phyloP scores from a whole-genome alignment of 2,797 vertebrate species.

The Chanos chanos region DNA sequence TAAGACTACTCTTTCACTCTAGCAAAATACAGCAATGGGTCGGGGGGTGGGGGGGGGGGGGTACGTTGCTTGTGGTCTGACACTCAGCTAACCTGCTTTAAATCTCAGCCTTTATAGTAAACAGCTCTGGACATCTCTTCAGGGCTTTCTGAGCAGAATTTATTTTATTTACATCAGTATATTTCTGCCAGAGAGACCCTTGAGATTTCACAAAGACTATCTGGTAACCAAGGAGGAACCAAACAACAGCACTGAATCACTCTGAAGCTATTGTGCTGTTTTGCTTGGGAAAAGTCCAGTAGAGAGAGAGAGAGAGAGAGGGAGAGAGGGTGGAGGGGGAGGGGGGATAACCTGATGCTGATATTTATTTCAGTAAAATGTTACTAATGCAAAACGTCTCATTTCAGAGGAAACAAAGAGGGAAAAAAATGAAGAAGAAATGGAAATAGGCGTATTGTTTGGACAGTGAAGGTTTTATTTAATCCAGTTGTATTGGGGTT shows the following conservation, averaged over 20 bases:
- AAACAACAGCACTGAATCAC: constrained; percentile 75
- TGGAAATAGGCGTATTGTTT: too few relatives aligned
- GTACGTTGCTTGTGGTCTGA: constrained; percentile 50
- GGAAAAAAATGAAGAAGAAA: too few relatives aligned
- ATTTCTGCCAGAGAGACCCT: constrained; percentile 62
- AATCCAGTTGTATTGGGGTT: constrained; percentile 2
- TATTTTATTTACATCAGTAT: constrained; percentile 66
- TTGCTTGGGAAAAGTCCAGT: constrained; percentile 65
- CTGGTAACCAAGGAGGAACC: constrained; percentile 64
- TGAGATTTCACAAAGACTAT: constrained; percentile 58
- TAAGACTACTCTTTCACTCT: constrained; percentile 42
- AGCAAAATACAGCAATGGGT: constrained; percentile 23
- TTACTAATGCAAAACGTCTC: too few relatives aligned
- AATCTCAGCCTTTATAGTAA: constrained; percentile 75
- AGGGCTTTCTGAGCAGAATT: constrained; percentile 62
- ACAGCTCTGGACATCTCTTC: constrained; percentile 69
- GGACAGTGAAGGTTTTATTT: too few relatives aligned
- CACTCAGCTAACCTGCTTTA: constrained; percentile 68
- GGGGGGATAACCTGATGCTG: neutral
- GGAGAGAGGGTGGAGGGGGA: constrained; percentile 7
- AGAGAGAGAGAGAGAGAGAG: constrained; percentile 1
- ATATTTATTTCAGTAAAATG: constrained; percentile 35
- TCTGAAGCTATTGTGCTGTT: constrained; percentile 73
- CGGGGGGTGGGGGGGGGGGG: constrained; percentile 3
- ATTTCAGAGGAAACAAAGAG: too few relatives aligned